A percentile compares a stretch with the other conserved stretches of the same genome.
Conservation (phyloP, 2,888 invertebrate species). For the Drosophila aldrichi region DNA sequence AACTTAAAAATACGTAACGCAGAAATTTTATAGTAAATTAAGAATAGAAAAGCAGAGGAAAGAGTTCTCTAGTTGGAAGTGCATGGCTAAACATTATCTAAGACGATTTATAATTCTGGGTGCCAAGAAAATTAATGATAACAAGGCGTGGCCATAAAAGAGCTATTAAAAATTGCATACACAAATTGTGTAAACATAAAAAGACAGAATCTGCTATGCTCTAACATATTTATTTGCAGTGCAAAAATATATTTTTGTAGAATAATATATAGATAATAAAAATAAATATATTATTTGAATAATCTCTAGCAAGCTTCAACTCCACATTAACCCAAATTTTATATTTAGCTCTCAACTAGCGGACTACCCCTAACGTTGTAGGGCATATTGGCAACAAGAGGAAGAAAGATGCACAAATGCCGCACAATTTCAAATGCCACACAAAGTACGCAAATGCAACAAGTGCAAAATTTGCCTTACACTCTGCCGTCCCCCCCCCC, state of each 20-base stretch:
- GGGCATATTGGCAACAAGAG: conserved; percentile 13
- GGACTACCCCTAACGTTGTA: conserved; percentile 11
- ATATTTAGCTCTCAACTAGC: not conserved
- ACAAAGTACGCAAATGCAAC: conserved; percentile 66
- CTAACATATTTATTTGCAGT: not conserved
- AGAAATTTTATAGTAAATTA: conserved; percentile 68
- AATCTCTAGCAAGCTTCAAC: not conserved
- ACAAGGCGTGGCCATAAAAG: conserved; percentile 18
- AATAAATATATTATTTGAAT: not conserved
- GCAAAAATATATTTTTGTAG: not conserved
- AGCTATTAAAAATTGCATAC: conserved; percentile 25
- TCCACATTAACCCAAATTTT: no score
- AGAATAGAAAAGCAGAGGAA: not conserved
- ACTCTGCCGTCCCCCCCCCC: not conserved
- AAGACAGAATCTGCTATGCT: not conserved
- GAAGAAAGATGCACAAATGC: conserved; percentile 38
- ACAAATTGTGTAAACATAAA: not conserved
- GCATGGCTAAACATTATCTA: conserved; percentile 23
- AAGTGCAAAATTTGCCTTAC: conserved; percentile 61
- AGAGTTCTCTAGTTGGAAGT: not conserved
- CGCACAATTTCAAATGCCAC: conserved; percentile 65
- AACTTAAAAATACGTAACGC: conserved; percentile 66
- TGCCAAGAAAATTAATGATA: conserved; percentile 48
- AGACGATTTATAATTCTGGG: conserved; percentile 1
- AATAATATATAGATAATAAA: no score